These are phyloP conservation scores for Coccyzus lansbergi DNA, from an alignment of 2,797 vertebrate species.

Conservation along the genomic window DNA sequence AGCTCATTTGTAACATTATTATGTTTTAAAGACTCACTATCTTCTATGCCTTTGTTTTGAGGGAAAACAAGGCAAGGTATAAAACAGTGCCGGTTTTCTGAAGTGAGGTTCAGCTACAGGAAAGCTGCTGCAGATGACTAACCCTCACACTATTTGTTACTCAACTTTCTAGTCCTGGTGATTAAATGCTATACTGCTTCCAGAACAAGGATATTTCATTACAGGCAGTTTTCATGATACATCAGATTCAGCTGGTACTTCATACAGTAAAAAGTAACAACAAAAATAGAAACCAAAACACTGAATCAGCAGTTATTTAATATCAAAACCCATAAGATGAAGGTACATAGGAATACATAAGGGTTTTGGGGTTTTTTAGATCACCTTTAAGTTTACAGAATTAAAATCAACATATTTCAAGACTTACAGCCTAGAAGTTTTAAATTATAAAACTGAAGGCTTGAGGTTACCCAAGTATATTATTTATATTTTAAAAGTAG, in stretches of 20 bases:
- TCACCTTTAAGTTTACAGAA: not conserved
- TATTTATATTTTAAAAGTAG: not conserved
- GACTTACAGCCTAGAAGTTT: not conserved
- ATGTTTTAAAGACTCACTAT: slow-evolving; percentile 50
- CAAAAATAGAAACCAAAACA: not conserved
- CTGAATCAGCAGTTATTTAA: not conserved
- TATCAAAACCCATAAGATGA: not conserved
- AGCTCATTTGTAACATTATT: slow-evolving; percentile 42
- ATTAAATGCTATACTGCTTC: slow-evolving; percentile 30
- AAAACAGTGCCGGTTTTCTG: slow-evolving; percentile 9
- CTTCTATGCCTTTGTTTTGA: slow-evolving; percentile 37
- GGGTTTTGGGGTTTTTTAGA: not conserved
- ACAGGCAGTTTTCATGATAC: slow-evolving; percentile 8
- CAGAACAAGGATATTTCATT: slow-evolving; percentile 41
- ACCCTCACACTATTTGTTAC: slow-evolving; percentile 65
- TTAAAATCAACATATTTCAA: not conserved
- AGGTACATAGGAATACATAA: not conserved
- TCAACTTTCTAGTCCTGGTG: slow-evolving; percentile 54
- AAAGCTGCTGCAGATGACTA: slow-evolving; percentile 57
- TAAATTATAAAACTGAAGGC: not conserved
- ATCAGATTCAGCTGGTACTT: slow-evolving; percentile 22
- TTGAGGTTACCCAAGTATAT: not conserved
- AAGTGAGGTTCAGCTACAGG: not conserved
- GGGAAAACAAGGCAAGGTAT: slow-evolving; percentile 48
- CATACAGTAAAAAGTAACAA: not conserved